Percentiles rank a stretch among this genome's conserved stretches.
phyloP scores from a whole-genome alignment of 2,888 invertebrate genomes.

The Amphiduros pacificus region DNA sequence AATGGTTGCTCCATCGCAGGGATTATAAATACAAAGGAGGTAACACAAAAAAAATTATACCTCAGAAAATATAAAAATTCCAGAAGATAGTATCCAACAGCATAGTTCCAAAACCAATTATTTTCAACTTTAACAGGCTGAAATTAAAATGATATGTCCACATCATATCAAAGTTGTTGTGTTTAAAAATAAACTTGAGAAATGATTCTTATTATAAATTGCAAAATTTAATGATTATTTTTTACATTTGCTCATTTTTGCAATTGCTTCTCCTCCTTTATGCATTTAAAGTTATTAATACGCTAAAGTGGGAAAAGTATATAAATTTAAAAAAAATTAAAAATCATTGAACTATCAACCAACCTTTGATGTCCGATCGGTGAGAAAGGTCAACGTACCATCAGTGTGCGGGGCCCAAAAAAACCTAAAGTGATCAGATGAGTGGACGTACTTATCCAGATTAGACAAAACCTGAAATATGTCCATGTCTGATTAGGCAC shows the following conservation, averaged over 20 bases:
- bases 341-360: too few relatives aligned
- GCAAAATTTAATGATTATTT: not conserved
- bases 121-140: slow-evolving; percentile 4
- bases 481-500: too few relatives aligned
- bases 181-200: not conserved
- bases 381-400: too few relatives aligned
- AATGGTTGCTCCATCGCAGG: too few relatives aligned
- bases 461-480: slow-evolving; percentile 20
- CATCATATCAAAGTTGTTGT: not conserved
- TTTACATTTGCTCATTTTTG: not conserved
- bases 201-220: not conserved
- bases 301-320: too few relatives aligned
- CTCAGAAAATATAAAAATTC: not conserved
- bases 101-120: not conserved
- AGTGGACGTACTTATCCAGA: slow-evolving; percentile 13
- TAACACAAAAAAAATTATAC: too few relatives aligned
- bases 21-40: too few relatives aligned
- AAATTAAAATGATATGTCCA: not conserved
- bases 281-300: not conserved
- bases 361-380: too few relatives aligned
- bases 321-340: too few relatives aligned
- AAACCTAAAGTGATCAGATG: slow-evolving; percentile 56
- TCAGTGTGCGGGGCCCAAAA: slow-evolving; percentile 55
- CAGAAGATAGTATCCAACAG: not conserved
- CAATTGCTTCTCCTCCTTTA: not conserved